These are phyloP conservation scores for Sebastes taczanowskii DNA, from an alignment of 2,797 vertebrate species.

Conservation along the genomic window DNA sequence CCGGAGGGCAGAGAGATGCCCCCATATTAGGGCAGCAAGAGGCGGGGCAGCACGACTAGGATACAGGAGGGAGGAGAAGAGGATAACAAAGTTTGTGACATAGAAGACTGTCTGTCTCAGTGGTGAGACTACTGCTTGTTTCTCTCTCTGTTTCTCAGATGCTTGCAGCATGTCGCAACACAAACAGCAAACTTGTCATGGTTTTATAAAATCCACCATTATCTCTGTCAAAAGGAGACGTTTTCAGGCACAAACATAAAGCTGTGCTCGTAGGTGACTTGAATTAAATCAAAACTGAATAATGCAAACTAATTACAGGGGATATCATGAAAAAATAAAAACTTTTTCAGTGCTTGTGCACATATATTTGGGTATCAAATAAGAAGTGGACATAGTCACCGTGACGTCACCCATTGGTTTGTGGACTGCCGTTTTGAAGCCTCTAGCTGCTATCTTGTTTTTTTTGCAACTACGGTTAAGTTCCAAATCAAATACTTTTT, in stretches of 20 bases:
- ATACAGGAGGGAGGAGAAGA: slow-evolving; percentile 55
- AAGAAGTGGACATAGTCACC: rapidly evolving
- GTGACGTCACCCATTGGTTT: too few species aligned
- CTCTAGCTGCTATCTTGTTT: rapidly evolving
- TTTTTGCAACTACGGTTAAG: too few species aligned
- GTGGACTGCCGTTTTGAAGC: too few species aligned
- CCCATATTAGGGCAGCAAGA: slow-evolving; percentile 75
- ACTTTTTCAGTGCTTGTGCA: too few species aligned
- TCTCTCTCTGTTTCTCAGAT: not conserved
- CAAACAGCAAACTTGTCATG: not conserved
- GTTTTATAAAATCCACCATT: not conserved
- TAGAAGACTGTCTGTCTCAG: slow-evolving; percentile 16
- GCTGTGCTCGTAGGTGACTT: not conserved
- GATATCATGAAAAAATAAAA: too few species aligned
- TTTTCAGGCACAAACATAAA: not conserved
- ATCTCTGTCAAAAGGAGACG: not conserved
- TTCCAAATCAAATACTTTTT: too few species aligned
- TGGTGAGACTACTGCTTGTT: not conserved
- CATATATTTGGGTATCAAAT: too few species aligned
- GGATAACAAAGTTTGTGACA: slow-evolving; percentile 60
- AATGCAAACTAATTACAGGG: not conserved
- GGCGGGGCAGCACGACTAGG: slow-evolving; percentile 32
- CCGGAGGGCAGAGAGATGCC: slow-evolving; percentile 61
- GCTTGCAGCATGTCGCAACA: not conserved
- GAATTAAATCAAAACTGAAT: not conserved